Conservation (phyloP, 1,140 invertebrate genomes). For the Drosophila tsacasi region DNA sequence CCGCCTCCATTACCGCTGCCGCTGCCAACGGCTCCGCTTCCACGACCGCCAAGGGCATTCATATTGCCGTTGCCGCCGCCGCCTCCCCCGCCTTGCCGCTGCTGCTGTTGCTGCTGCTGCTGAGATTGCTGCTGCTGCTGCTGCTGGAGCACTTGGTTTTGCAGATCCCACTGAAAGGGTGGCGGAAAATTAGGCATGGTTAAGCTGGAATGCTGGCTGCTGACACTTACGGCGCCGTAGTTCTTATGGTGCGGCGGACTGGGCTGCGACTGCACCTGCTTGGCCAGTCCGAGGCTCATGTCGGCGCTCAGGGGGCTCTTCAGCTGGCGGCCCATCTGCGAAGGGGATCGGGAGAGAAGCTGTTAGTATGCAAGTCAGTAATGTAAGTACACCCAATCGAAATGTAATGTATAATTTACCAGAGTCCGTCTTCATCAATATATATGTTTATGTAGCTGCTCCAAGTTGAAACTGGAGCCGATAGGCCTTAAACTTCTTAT, state of each 20-base stretch:
- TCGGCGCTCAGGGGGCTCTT: slow-evolving; percentile 87
- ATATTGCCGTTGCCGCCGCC: slow-evolving; percentile 76
- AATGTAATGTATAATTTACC: not conserved
- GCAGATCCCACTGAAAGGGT: slow-evolving; percentile 77
- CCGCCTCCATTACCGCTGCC: slow-evolving; percentile 49
- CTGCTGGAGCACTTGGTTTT: slow-evolving; percentile 85
- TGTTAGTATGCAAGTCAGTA: not conserved
- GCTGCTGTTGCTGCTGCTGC: slow-evolving; percentile 84
- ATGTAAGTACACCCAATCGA: not conserved
- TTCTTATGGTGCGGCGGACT: slow-evolving; percentile 88
- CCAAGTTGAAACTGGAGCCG: not conserved
- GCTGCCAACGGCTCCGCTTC: slow-evolving; percentile 54
- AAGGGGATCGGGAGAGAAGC: not conserved
- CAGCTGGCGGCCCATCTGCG: slow-evolving; percentile 85
- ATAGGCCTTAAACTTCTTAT: not conserved
- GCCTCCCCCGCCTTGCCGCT: slow-evolving; percentile 53
- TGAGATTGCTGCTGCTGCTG: slow-evolving; percentile 82
- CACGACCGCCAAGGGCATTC: slow-evolving; percentile 66
- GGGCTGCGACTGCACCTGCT: slow-evolving; percentile 86
- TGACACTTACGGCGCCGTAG: slow-evolving; percentile 86
- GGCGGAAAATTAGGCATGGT: slow-evolving; percentile 5
- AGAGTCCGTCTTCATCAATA: not conserved
- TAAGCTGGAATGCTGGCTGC: not conserved
- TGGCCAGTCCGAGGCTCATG: slow-evolving; percentile 79
- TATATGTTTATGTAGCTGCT: not conserved